Conservation (phyloP, 2,113 vertebrate genomes). For the Alligator sinensis region DNA sequence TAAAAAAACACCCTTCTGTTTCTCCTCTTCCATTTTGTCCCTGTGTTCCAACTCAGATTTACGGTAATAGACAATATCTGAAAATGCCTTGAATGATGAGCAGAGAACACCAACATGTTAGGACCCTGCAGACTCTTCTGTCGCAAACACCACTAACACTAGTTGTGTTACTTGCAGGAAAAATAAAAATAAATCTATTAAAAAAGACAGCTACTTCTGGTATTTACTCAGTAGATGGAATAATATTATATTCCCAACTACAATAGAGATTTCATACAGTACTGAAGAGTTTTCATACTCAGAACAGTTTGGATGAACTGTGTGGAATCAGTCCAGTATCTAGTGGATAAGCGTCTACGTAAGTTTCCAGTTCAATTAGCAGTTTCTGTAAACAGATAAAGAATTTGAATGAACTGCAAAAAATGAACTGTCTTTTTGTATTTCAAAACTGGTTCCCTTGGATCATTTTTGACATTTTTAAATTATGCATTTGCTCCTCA, state of each 20-base stretch:
- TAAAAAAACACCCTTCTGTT: background rate
- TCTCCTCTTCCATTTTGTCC: rapidly evolving
- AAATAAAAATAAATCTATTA: too few species aligned
- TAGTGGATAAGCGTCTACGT: background rate
- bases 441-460: background rate
- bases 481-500: background rate
- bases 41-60: background rate
- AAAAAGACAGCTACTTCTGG: rapidly evolving
- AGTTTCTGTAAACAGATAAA: background rate
- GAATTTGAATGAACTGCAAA: background rate
- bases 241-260: background rate
- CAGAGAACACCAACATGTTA: background rate
- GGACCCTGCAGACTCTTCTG: background rate
- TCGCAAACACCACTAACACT: background rate
- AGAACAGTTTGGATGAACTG: too few species aligned
- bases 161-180: background rate
- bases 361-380: background rate
- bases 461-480: background rate
- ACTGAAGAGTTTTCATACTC: too few species aligned
- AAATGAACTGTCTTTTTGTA: rapidly evolving
- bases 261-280: background rate
- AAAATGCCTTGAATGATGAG: background rate
- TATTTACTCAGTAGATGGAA: background rate
- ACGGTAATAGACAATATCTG: background rate
- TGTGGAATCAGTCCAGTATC: background rate